phyloP scores from a whole-genome alignment of 92 coral and sea anemone genomes.

The Zoanthus solanderi region DNA sequence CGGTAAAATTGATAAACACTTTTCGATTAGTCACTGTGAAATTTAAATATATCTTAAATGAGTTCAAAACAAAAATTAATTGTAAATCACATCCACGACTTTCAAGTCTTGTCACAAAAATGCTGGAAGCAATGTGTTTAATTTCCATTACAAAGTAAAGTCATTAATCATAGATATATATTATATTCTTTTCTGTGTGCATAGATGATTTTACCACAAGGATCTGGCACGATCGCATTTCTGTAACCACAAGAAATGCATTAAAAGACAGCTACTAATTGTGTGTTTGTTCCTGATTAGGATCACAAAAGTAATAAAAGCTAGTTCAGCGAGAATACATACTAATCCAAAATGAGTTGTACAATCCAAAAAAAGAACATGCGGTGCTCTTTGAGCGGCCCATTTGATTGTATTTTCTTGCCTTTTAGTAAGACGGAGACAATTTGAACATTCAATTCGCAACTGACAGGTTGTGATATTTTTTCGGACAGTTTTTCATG shows the following conservation, averaged over 20 bases:
- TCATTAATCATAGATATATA: conserved; percentile 23
- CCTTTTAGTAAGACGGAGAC: not conserved
- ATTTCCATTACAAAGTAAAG: conserved; percentile 8
- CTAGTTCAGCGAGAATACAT: not conserved
- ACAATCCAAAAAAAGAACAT: not conserved
- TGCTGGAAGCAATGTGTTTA: not conserved
- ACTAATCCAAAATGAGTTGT: not conserved
- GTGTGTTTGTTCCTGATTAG: conserved; percentile 2
- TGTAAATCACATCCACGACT: conserved; percentile 3
- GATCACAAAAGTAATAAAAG: not conserved
- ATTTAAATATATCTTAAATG: not conserved
- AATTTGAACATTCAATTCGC: not conserved
- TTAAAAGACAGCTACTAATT: conserved; percentile 26
- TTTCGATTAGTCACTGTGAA: not conserved
- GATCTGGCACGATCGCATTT: conserved; percentile 21
- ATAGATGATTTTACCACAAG: not conserved
- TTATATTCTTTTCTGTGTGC: not conserved
- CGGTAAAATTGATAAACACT: not conserved
- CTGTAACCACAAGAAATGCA: conserved; percentile 19
- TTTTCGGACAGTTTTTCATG: not conserved
- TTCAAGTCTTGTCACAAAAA: conserved; percentile 20
- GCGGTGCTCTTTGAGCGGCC: conserved; percentile 14
- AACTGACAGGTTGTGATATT: not conserved
- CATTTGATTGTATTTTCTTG: not conserved
- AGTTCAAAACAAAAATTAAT: conserved; percentile 18